Conservation (phyloP, 2,888 invertebrate species). For the Gymnocheta viridis region DNA sequence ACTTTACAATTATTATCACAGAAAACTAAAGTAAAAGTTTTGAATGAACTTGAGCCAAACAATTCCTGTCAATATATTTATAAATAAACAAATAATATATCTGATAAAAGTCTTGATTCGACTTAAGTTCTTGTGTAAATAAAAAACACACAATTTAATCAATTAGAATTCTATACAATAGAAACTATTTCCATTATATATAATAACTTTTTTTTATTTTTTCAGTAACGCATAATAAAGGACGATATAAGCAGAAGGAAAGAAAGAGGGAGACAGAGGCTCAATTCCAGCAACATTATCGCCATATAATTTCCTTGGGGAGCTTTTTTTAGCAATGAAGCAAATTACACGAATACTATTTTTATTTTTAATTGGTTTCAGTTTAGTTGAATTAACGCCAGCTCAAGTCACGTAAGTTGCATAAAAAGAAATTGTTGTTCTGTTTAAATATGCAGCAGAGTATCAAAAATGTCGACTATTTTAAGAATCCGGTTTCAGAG, state of each 20-base stretch:
- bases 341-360: constrained; percentile 75
- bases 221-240: not conserved
- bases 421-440: not conserved
- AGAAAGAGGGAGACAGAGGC: not conserved
- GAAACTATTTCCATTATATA: not conserved
- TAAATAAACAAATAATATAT: no score
- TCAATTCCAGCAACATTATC: not conserved
- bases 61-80: no score
- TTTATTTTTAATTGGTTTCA: constrained; percentile 76
- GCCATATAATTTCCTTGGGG: constrained; percentile 1
- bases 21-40: no score
- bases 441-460: not conserved
- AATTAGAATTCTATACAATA: not conserved
- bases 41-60: no score
- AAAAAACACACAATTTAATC: no score
- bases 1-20: no score
- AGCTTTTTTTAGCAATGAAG: constrained; percentile 69
- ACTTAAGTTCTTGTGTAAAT: no score
- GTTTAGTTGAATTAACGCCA: constrained; percentile 73
- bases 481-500: no score
- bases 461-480: not conserved
- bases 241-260: not conserved
- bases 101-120: no score
- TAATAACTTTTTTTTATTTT: not conserved
- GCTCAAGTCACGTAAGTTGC: constrained; percentile 77